phyloP scores from a whole-genome alignment of 2,113 vertebrate genomes.

The Engystomops pustulosus region DNA sequence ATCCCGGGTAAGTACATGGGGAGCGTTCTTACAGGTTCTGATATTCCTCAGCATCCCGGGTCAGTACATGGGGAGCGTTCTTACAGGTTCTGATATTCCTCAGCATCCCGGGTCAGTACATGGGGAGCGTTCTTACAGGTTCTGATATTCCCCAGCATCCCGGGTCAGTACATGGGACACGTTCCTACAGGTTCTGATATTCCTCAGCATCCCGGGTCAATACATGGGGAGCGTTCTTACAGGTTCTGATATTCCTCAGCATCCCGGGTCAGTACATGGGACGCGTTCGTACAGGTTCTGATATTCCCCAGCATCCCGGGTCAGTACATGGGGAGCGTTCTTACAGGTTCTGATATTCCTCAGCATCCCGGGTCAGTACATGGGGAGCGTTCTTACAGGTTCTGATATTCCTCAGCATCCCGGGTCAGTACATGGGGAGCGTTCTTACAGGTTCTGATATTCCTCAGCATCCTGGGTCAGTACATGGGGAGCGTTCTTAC shows the following conservation, averaged over 20 bases:
- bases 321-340: neutral
- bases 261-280: neutral
- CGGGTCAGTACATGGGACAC: too few relatives aligned
- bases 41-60: neutral
- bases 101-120: neutral
- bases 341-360: neutral
- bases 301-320: too few relatives aligned
- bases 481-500: too few relatives aligned
- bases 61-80: too few relatives aligned
- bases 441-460: neutral
- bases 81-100: too few relatives aligned
- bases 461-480: neutral
- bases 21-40: neutral
- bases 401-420: too few relatives aligned
- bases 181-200: too few relatives aligned
- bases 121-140: neutral
- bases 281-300: too few relatives aligned
- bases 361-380: neutral
- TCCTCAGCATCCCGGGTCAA: neutral
- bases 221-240: neutral
- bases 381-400: too few relatives aligned
- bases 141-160: slow-evolving; percentile 3
- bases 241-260: neutral
- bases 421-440: neutral
- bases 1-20: neutral